Percentiles rank a stretch among this genome's conserved stretches.
Evolutionary conservation across 2,797 vertebrate species (phyloP).

Genomic region (Falco biarmicus): DNA sequence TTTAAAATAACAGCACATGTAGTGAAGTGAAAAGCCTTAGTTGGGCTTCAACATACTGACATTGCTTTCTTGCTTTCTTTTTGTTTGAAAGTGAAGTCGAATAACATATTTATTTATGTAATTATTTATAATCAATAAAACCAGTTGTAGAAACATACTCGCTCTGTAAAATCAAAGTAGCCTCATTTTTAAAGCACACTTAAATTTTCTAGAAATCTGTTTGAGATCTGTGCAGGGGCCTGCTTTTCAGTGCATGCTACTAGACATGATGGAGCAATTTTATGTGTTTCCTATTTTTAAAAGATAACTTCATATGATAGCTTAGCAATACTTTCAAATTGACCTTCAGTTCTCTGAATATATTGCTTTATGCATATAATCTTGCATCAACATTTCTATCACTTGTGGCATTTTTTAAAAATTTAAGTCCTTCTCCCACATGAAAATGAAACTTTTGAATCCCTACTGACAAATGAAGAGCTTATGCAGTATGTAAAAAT

Average conservation of each 20-base stretch:
- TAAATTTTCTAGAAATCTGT: not conserved
- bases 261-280: not conserved
- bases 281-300: not conserved
- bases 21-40: not conserved
- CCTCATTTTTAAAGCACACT: not conserved
- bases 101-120: not conserved
- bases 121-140: not conserved
- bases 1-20: not conserved
- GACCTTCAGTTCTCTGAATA: not conserved
- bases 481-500: conserved; percentile 1
- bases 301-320: not conserved
- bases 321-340: not conserved
- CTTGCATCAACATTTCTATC: not conserved
- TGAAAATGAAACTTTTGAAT: not conserved
- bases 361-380: not conserved
- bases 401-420: not conserved
- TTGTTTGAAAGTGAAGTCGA: not conserved
- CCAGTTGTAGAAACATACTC: not conserved
- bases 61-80: not conserved
- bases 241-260: not conserved
- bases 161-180: not conserved
- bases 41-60: not conserved
- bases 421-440: not conserved
- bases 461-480: not conserved
- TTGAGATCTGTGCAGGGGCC: not conserved